phyloP scores from a whole-genome alignment of 2,888 invertebrate genomes.

The Calliopum simillimum region DNA sequence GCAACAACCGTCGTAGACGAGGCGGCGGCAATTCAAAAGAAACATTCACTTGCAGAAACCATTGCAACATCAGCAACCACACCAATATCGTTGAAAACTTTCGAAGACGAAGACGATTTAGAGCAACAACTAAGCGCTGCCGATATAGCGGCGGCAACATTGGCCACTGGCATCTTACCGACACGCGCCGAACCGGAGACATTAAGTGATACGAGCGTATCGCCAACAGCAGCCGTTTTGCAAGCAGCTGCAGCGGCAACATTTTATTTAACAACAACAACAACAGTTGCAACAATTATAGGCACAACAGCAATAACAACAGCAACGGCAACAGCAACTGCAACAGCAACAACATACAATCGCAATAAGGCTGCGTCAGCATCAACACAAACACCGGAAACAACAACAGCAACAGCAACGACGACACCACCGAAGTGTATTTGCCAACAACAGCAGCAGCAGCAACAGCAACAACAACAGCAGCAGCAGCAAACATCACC shows the following conservation, averaged over 20 bases:
- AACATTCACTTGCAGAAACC: conserved; percentile 61
- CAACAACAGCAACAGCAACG: conserved; percentile 45
- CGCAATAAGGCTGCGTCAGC: conserved; percentile 25
- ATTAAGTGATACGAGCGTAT: conserved; percentile 61
- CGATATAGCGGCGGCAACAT: conserved; percentile 59
- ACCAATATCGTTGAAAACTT: conserved; percentile 60
- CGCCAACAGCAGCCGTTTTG: conserved; percentile 58
- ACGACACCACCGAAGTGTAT: conserved; percentile 44
- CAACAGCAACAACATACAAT: conserved; percentile 41
- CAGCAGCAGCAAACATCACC: conserved; percentile 73
- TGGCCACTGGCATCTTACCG: conserved; percentile 59
- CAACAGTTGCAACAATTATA: conserved; percentile 39
- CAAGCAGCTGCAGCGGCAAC: conserved; percentile 48
- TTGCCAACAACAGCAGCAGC: conserved; percentile 47
- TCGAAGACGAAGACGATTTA: conserved; percentile 56
- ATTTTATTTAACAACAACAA: conserved; percentile 36
- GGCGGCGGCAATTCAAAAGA: conserved; percentile 47
- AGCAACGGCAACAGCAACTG: conserved; percentile 38
- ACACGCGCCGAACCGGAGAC: conserved; percentile 62
- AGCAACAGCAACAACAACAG: conserved; percentile 46
- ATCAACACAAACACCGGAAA: too few relatives aligned
- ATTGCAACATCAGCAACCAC: conserved; percentile 61
- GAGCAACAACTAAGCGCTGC: conserved; percentile 56
- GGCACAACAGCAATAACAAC: conserved; percentile 36
- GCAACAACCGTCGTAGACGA: conserved; percentile 20